Evolutionary conservation across 2,113 vertebrate genomes (phyloP).

Genomic region (Arenaria interpres): DNA sequence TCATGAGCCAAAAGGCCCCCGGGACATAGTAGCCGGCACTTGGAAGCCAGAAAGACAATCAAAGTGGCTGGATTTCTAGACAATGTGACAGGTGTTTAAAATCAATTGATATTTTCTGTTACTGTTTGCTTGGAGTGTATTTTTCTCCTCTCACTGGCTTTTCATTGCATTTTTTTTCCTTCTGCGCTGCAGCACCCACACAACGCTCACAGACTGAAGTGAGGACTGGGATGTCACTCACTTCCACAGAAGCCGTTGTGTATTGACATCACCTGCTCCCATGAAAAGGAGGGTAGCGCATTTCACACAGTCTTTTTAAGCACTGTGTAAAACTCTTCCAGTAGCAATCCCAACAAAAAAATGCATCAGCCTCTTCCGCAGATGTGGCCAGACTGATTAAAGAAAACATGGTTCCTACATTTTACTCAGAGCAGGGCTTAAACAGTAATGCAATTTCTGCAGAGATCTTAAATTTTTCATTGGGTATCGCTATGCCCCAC

Average conservation of each 20-base stretch:
- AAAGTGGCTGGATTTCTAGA: background rate
- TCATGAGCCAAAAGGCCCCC: background rate
- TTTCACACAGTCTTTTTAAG: background rate
- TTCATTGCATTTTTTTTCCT: background rate
- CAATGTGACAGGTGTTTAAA: background rate
- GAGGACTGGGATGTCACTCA: background rate
- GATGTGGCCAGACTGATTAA: background rate
- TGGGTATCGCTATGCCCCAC: background rate
- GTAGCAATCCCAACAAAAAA: background rate
- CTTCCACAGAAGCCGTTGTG: background rate
- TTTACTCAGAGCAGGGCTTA: background rate
- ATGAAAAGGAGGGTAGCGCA: background rate
- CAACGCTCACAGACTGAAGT: background rate
- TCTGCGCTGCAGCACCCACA: background rate
- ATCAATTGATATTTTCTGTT: background rate
- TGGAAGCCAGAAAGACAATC: background rate
- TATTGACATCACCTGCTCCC: background rate
- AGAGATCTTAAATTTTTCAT: background rate
- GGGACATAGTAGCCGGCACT: background rate
- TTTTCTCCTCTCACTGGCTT: background rate
- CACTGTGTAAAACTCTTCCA: background rate
- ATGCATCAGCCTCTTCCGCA: background rate
- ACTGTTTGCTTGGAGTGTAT: background rate
- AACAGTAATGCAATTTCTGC: background rate
- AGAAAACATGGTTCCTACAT: background rate